Evolutionary conservation across 2,797 vertebrate genomes (phyloP), one percentile per base, ranked within the genome.

Genomic region (Malacoctenus gilli): DNA sequence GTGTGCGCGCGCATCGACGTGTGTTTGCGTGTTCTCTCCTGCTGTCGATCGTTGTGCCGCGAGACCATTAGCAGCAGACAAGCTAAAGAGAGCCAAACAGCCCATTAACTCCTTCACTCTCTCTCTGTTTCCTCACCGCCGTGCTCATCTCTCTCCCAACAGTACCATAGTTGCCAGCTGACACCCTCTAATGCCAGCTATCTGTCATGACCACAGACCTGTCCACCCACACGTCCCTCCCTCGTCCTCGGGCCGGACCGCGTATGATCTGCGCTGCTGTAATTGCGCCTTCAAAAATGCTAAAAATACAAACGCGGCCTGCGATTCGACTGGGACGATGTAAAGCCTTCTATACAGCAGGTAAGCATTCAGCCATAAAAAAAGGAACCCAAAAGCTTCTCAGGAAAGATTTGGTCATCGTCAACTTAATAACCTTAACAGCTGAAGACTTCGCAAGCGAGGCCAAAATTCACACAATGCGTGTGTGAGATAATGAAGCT

Each of bases 171-270:
- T 89, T 88, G 87, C 90, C 93, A 95, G 94, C 93, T 94, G 92
- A 93, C 89, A 90, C 89, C 81, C 89, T 89, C 91, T 93, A 94
- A 94, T 92, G 93, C 92, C 92, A 92, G 88, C 82, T 88, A 92
- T 92, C 89, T 86, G 90, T 92, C 91, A 95, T 83, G 74, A 89
- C 66, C 69, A 68, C 58, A 75, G 80, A 80, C 70, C 77, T 90
- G 84, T 90, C 90, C 89, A 87, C 90, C 89, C 88, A 87, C 86
- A 75, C 81, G 79, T 54, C 66, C 69, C 48, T 22, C 51, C 61
- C 59, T 64, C 13, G n/a, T 59, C 59, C 65, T 31, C 41, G 1
- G 37, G 13, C 21, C 28, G 11, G 14, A 25, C 16, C 56, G 15
- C 19, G n/a, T 34, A 18, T 48, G 36, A 56, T 50, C 47, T 23